Evolutionary conservation across 1,140 invertebrate species (phyloP), one percentile per base, ranked within the genome.

Genomic region (Chrysomallon squamiferum): DNA sequence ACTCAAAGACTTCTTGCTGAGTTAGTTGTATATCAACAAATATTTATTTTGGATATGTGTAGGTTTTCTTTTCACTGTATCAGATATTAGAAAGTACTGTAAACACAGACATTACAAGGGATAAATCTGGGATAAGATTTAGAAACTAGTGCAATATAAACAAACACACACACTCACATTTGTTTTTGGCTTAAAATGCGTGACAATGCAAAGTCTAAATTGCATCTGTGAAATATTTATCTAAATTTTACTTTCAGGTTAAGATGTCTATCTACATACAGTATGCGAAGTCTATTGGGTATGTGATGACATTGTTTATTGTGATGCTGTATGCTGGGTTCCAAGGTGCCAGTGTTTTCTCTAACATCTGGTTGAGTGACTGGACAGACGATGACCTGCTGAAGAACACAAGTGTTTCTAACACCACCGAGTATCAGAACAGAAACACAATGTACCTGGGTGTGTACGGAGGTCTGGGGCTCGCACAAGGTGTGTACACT

Each of bases 381-480:
- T 82, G 80, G 80, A 82, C 80, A 6, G 74, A 75, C 54, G 80
- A 82, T 47, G 49, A 57, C 6, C 49, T 72, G 7, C 68, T 82
- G 33, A 69, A 67, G 25, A 76, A 80, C 62, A 52, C 22, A n/a
- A 59, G 43, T 6, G 64, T 73, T 2, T 65, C 71, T 7, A 73
- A 76, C 59, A 77, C 75, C 11, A 68, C 74, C 2, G 59, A 70
- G 11, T 82, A 82, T 65, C 62, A 69, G 33, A 62, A 75, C 49
- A 73, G 60, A 15, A 82, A 80, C 49, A 69, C 74, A 58, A 74
- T 74, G 65, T 82, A 77, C 35, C 73, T 82, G 22, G 78, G 78
- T 1, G 74, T 76, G 11, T 82, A 82, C 68, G 80, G 73, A 35
- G 81, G 50, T 5, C 62, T 84, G 30, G 84, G 84, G 18, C 58